phyloP scores from a whole-genome alignment of 2,113 vertebrate species.

The Ophiodon elongatus region DNA sequence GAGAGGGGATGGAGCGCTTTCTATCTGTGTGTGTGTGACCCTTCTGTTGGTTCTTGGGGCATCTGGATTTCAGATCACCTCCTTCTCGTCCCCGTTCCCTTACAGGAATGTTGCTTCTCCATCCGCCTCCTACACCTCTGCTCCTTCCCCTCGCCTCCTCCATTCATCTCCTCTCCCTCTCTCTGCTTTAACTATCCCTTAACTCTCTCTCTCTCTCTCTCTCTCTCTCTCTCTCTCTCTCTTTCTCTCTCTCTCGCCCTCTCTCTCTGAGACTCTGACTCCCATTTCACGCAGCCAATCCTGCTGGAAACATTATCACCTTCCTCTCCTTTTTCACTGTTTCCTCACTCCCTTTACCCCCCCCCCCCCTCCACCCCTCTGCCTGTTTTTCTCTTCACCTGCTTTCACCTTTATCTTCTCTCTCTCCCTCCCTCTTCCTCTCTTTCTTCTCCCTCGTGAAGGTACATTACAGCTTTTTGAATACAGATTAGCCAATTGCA shows the following conservation, averaged over 20 bases:
- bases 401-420: conserved; percentile 53
- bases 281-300: conserved; percentile 26
- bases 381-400: conserved; percentile 62
- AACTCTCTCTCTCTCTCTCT: neutral
- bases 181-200: neutral
- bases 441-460: conserved; percentile 27
- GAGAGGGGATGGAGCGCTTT: conserved; percentile 45
- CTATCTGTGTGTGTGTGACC: conserved; percentile 53
- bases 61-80: conserved; percentile 80
- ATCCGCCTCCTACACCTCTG: conserved; percentile 66
- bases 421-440: conserved; percentile 31
- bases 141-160: conserved; percentile 61
- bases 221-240: neutral
- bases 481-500: conserved; percentile 61
- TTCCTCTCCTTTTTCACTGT: conserved; percentile 11
- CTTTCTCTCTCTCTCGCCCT: too few relatives aligned
- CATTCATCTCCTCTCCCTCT: conserved; percentile 49
- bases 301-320: conserved; percentile 53
- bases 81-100: conserved; percentile 45
- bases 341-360: conserved; percentile 13
- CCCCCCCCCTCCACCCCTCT: conserved; percentile 10
- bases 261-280: neutral
- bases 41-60: conserved; percentile 68
- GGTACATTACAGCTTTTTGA: conserved; percentile 52
- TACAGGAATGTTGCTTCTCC: conserved; percentile 79